phyloP scores from a whole-genome alignment of 1,140 invertebrate genomes.

The Phortica variegata region DNA sequence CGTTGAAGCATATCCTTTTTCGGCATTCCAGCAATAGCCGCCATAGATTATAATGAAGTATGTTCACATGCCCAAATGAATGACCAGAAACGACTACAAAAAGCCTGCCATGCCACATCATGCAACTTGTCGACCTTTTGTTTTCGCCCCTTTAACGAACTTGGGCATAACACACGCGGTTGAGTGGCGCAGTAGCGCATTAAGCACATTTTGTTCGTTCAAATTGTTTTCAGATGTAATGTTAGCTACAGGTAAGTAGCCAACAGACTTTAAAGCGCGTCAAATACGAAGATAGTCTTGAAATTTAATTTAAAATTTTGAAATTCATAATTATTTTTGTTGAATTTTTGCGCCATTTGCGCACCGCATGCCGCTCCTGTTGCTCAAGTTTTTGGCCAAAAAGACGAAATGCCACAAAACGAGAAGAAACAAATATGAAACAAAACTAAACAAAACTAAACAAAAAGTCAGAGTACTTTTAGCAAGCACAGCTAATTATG shows the following conservation, averaged over 20 bases:
- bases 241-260: constrained; percentile 6
- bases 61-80: constrained; percentile 42
- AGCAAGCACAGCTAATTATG: constrained; percentile 49
- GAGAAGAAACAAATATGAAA: no score
- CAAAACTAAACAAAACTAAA: constrained; percentile 16
- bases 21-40: no score
- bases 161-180: constrained; percentile 12
- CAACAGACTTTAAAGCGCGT: constrained; percentile 40
- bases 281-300: no score
- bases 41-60: constrained; percentile 54
- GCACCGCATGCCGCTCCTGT: no score
- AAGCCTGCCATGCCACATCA: no score
- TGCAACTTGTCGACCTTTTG: no score
- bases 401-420: constrained; percentile 21
- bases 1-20: no score
- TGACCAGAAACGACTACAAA: no score
- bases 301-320: constrained; percentile 5
- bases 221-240: background rate
- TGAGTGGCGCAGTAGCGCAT: constrained; percentile 17
- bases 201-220: constrained; percentile 27
- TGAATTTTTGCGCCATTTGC: constrained; percentile 4
- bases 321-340: constrained; percentile 1
- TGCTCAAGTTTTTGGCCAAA: constrained; percentile 4
- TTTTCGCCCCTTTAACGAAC: no score
- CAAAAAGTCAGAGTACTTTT: constrained; percentile 21